A percentile compares a stretch with the other conserved stretches of the same genome.
These are phyloP conservation scores for Sanderia malayensis DNA, from an alignment of 30 jellyfish, hydroid and myxozoan species.

Conservation along the genomic window DNA sequence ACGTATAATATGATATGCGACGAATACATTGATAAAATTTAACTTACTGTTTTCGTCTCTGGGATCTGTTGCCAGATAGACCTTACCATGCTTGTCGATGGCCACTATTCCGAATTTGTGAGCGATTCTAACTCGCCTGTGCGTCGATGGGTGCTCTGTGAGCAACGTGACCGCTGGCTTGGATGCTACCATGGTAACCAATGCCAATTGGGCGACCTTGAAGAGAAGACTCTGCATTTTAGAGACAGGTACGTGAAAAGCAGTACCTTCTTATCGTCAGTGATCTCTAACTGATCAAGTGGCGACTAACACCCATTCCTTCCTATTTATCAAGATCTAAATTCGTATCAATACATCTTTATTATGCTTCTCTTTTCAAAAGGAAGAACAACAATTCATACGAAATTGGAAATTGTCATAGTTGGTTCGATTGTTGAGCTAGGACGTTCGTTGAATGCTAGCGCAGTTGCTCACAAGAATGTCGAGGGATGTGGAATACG, in stretches of 20 bases:
- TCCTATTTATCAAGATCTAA: background rate
- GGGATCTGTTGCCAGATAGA: constrained; percentile 32
- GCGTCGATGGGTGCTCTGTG: constrained; percentile 48
- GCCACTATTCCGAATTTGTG: constrained; percentile 62
- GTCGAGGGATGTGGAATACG: too few relatives aligned
- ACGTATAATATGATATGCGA: too few relatives aligned
- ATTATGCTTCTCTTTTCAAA: too few relatives aligned
- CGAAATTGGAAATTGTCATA: too few relatives aligned
- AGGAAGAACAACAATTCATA: too few relatives aligned
- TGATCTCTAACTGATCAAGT: background rate
- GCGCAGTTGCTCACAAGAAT: too few relatives aligned
- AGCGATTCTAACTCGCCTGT: constrained; percentile 43
- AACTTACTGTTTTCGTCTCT: constrained; percentile 41
- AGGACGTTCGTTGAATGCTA: too few relatives aligned
- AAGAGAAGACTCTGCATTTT: background rate
- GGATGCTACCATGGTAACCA: constrained; percentile 16
- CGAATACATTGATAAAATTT: too few relatives aligned
- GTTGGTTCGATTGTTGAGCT: too few relatives aligned
- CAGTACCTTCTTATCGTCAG: background rate
- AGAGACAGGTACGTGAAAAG: background rate
- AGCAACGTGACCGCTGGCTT: constrained; percentile 35
- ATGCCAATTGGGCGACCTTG: constrained; percentile 26
- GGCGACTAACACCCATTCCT: background rate
- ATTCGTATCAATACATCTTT: background rate
- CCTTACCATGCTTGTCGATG: constrained; percentile 10